Base-by-base conservation (phyloP, 2,113 vertebrate genomes). In the Falco punctatus region DNA sequence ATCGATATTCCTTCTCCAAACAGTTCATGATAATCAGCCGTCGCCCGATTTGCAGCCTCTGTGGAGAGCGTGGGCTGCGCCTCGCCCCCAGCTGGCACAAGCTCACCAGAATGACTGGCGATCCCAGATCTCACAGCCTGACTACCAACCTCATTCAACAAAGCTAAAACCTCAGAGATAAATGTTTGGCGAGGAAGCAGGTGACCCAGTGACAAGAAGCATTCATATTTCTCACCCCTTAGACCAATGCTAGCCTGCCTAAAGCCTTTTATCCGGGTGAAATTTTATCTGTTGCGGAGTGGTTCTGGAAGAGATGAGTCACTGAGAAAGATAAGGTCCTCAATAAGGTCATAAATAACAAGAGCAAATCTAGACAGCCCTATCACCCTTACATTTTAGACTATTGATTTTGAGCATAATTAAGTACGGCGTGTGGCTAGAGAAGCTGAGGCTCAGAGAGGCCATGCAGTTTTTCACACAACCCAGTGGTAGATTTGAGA, bases 221-320 rank as follows among this genome's bases (percentile, higher is more conserved):
- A 9, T 54, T 90, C 0, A 0, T 62, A 49, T 52, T 87, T 86
- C 67, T 69, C 81, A 85, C 49, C 58, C 21, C 46, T 90, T 52
- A 59, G 48, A 61, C 78, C 35, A 28, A 65, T 6, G 52, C 44
- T 16, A 86, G 72, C 55, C 44, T 48, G 32, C 22, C 42, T 42
- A 48, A 82, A 87, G 65, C 55, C 70, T 59, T 81, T 52, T 55
- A 73, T 70, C 59, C 0, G 0, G 38, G 30, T 86, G 91, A 93
- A 92, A 93, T 90, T 66, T 77, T 54, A 73, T 66, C 92, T 88
- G 40, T 57, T 69, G 32, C 65, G 85, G 48, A 78, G 32, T 16
- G 86, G 24, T 32, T 54, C 33, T 88, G 88, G 84, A 90, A 77
- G 33, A 70, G 46, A 73, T 88, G 79, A 90, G 24, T 86, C 75